Conservation (phyloP, 2,113 vertebrate genomes). For the Apaloderma vittatum region DNA sequence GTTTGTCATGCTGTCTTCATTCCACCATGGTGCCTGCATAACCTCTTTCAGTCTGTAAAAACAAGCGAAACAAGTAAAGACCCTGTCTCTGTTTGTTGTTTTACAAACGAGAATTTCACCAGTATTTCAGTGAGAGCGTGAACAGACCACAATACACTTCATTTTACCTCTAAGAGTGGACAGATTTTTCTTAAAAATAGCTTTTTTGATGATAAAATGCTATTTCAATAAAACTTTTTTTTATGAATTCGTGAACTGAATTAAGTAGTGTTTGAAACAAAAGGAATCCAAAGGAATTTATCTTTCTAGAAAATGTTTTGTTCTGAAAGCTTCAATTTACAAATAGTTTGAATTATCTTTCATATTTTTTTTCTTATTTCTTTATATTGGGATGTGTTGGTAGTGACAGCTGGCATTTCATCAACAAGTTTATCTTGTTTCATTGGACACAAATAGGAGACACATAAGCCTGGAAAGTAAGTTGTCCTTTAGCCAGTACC, state of each 20-base stretch:
- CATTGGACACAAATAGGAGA: neutral
- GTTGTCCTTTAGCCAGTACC: neutral
- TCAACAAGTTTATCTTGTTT: neutral
- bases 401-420: neutral
- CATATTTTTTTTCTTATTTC: neutral
- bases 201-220: neutral
- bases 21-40: constrained; percentile 22
- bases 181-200: neutral
- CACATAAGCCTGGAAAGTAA: neutral
- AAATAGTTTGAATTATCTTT: neutral
- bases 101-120: neutral
- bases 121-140: neutral
- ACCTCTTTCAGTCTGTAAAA: constrained; percentile 16
- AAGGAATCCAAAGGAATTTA: neutral
- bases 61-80: constrained; percentile 29
- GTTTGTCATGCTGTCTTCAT: constrained; percentile 22
- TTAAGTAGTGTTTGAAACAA: neutral
- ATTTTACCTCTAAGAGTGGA: neutral
- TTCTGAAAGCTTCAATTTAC: neutral
- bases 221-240: neutral
- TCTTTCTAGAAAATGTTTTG: neutral
- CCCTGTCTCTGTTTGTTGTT: constrained; percentile 13
- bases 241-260: neutral
- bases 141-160: neutral
- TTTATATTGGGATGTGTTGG: neutral